Base-by-base conservation (phyloP, 2,797 vertebrate species). In the Cuniculus paca region DNA sequence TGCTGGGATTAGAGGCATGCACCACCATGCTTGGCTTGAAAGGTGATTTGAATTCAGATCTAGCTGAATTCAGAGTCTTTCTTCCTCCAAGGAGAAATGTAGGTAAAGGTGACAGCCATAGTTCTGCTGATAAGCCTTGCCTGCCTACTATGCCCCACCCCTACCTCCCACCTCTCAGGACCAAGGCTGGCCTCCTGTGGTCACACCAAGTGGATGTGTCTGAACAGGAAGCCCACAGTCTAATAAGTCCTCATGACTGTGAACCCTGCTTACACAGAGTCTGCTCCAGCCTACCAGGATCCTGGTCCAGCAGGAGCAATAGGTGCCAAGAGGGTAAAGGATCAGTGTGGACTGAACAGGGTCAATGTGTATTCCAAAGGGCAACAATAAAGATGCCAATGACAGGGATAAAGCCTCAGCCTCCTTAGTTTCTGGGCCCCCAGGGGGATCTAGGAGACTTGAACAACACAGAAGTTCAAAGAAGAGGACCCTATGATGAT, bases 161-260 rank as follows among this genome's bases (percentile, higher is more conserved):
- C 6, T 17, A 1, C 0, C 20, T 5, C 11, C 34, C 2, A n/a
- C 48, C 17, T 3, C 26, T 74, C 42, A 48, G 13, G 52, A 9
- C 48, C 17, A 26, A 16, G 31, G n/a, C 50, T 34, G 4, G 48
- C 28, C 26, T 52, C 22, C 50, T 4, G 1, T 1, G 17, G n/a
- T n/a, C 56, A 12, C 2, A 56, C 50, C 54, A 56, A 34, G 42
- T 31, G 10, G 36, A 28, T 45, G 45, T 1, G 11, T 20, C 72
- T 16, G 36, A 48, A 22, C 3, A 12, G 58, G 7, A 58, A 34
- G 19, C 26, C 3, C 3, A 20, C 52, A 36, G 31, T 17, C n/a
- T n/a, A 20, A 39, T 48, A 20, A 12, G 20, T 6, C 45, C 50
- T 1, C 52, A 13, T n/a, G 36, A 39, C 72, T 56, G 4, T 56